Evolutionary conservation across 2,888 invertebrate species (phyloP).

Genomic region (Nipponacmea schrenckii): DNA sequence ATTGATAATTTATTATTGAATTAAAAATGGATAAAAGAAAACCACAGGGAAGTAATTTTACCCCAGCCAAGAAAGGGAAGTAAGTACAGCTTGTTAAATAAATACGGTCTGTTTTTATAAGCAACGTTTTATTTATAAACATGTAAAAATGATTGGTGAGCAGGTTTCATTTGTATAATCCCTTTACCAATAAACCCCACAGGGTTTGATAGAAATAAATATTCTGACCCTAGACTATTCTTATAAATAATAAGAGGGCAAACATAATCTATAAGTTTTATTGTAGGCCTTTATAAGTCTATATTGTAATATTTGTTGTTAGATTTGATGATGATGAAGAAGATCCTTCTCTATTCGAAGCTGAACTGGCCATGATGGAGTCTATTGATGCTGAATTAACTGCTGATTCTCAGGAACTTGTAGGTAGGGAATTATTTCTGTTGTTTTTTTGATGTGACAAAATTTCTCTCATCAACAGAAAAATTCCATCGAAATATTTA

Average conservation of each 20-base stretch:
- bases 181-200: too few species aligned
- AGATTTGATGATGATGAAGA: conserved; percentile 51
- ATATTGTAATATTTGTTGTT: conserved; percentile 5
- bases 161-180: too few species aligned
- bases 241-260: too few species aligned
- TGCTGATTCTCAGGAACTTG: conserved; percentile 23
- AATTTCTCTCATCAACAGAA: neutral
- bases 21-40: neutral
- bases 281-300: too few species aligned
- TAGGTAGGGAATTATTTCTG: neutral
- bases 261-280: too few species aligned
- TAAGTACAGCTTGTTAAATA: conserved; percentile 14
- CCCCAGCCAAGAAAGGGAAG: conserved; percentile 31
- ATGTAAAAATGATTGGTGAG: too few species aligned
- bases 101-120: too few species aligned
- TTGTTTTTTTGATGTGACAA: neutral
- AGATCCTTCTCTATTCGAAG: conserved; percentile 73
- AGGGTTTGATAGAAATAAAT: too few species aligned
- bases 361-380: conserved; percentile 78
- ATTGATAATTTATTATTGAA: too few species aligned
- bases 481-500: neutral
- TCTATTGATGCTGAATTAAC: conserved; percentile 64
- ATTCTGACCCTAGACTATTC: too few species aligned
- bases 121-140: neutral
- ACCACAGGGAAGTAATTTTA: neutral